These are phyloP conservation scores for Acrocephalus kingi DNA, from an alignment of 2,113 vertebrate genomes.

Conservation along the genomic window DNA sequence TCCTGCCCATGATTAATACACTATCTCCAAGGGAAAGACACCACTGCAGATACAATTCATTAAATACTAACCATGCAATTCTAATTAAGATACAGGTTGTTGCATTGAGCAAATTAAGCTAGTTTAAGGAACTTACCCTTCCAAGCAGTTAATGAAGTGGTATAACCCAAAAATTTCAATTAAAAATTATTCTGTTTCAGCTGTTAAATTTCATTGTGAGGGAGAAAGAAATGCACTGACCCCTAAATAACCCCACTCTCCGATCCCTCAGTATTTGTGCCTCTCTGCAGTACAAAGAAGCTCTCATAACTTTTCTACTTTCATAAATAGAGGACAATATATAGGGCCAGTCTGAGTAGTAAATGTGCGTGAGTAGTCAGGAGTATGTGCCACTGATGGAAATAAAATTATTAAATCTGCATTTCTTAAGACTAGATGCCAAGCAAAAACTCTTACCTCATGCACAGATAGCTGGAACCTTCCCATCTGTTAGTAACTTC, in stretches of 20 bases:
- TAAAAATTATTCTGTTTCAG: not conserved
- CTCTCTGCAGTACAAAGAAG: not conserved
- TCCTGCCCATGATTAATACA: not conserved
- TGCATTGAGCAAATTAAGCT: not conserved
- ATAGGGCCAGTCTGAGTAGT: not conserved
- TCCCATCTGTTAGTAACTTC: not conserved
- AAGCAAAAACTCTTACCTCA: slow-evolving; percentile 6
- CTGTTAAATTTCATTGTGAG: not conserved
- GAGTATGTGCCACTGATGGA: not conserved
- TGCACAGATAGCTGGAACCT: not conserved
- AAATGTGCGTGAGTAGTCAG: not conserved
- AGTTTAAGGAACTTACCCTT: not conserved
- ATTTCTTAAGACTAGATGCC: not conserved
- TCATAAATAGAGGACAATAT: not conserved
- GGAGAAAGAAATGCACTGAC: slow-evolving; percentile 15
- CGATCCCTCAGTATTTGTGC: not conserved
- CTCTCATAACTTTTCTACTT: not conserved
- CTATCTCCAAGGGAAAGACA: not conserved
- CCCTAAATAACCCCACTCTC: not conserved
- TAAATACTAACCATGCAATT: not conserved
- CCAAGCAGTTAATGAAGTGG: not conserved
- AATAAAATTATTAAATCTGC: not conserved
- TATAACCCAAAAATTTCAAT: not conserved
- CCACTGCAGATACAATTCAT: not conserved
- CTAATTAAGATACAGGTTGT: slow-evolving; percentile 24